These are phyloP conservation scores for Bombus ignitus DNA, from an alignment of 1,140 invertebrate species.

Conservation along the genomic window DNA sequence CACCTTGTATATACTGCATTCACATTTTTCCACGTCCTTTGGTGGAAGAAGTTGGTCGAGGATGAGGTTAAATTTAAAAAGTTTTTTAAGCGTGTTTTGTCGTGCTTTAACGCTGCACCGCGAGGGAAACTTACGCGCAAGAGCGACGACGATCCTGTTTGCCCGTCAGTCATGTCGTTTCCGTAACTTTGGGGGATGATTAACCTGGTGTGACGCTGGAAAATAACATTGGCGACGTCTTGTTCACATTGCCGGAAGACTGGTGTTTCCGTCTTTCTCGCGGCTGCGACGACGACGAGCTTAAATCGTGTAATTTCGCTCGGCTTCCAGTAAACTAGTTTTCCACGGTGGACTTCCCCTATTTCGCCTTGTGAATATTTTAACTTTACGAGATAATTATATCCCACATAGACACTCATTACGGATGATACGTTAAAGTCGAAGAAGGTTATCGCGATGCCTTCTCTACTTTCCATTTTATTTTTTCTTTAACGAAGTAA, in stretches of 20 bases:
- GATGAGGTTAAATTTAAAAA: conserved; percentile 82
- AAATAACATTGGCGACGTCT: conserved; percentile 73
- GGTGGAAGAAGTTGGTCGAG: conserved; percentile 42
- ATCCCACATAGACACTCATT: background rate
- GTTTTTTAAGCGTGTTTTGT: conserved; percentile 78
- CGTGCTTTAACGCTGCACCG: conserved; percentile 59
- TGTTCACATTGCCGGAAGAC: conserved; percentile 44
- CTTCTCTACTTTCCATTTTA: background rate
- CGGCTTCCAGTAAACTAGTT: conserved; percentile 43
- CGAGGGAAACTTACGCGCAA: conserved; percentile 67
- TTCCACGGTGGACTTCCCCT: background rate
- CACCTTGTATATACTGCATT: conserved; percentile 71
- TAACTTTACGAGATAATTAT: conserved; percentile 12
- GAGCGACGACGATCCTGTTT: conserved; percentile 70
- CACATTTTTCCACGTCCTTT: conserved; percentile 60
- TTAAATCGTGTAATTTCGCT: conserved; percentile 43
- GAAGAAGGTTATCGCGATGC: background rate
- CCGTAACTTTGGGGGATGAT: conserved; percentile 77
- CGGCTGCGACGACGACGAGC: conserved; percentile 1
- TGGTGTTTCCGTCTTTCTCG: conserved; percentile 19
- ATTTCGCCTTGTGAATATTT: conserved; percentile 25
- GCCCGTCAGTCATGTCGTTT: conserved; percentile 79
- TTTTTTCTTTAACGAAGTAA: conserved; percentile 13
- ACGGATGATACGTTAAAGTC: background rate
- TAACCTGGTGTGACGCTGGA: conserved; percentile 81